phyloP scores from a whole-genome alignment of 2,888 invertebrate genomes.

The Drosophila eohydei region DNA sequence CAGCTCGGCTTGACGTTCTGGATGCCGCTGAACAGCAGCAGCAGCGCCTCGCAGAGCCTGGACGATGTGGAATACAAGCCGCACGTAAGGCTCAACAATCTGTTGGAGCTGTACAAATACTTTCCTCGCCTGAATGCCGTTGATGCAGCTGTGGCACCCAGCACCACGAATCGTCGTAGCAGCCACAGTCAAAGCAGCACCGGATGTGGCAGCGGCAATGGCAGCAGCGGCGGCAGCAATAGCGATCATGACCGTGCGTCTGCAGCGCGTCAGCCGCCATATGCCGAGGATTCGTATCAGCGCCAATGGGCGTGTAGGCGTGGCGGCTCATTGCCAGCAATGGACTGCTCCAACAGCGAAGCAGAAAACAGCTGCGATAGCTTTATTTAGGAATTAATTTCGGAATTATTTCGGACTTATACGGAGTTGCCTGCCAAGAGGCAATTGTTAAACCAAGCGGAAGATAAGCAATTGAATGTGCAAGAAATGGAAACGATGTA shows the following conservation, averaged over 20 bases:
- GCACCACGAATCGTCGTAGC: conserved; percentile 47
- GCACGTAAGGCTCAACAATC: conserved; percentile 79
- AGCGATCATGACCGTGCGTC: conserved; percentile 13
- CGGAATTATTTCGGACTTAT: conserved; percentile 5
- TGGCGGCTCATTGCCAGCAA: conserved; percentile 81
- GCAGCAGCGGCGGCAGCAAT: conserved; percentile 1
- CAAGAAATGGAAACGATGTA: conserved; percentile 54
- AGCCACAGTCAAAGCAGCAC: conserved; percentile 43
- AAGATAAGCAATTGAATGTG: conserved; percentile 7
- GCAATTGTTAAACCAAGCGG: neutral
- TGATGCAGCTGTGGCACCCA: neutral
- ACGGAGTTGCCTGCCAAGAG: neutral
- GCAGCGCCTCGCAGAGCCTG: conserved; percentile 62
- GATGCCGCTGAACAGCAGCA: conserved; percentile 87
- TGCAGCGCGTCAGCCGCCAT: conserved; percentile 9
- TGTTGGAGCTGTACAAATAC: conserved; percentile 82
- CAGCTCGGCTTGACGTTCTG: conserved; percentile 92
- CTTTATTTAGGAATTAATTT: conserved; percentile 58
- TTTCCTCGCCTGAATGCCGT: conserved; percentile 71
- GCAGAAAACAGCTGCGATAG: conserved; percentile 85
- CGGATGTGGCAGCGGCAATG: conserved; percentile 4
- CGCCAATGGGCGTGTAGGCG: conserved; percentile 66
- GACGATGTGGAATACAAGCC: conserved; percentile 79
- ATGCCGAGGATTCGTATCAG: conserved; percentile 25
- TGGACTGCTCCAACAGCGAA: conserved; percentile 83